These are phyloP conservation scores for Battus philenor DNA, from an alignment of 1,140 invertebrate genomes.

Conservation along the genomic window DNA sequence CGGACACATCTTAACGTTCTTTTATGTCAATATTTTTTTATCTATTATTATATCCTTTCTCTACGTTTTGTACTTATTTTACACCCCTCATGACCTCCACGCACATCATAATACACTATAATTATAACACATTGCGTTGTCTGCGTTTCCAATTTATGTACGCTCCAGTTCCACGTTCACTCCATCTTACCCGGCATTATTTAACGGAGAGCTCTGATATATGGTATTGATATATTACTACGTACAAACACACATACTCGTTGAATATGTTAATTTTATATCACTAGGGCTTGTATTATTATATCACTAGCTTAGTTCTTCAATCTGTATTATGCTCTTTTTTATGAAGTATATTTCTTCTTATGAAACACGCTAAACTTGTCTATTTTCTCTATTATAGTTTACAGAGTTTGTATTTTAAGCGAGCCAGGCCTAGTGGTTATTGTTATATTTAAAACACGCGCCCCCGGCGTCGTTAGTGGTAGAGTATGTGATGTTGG, in stretches of 20 bases:
- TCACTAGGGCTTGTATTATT: conserved; percentile 49
- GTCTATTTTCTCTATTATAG: conserved; percentile 52
- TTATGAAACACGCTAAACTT: conserved; percentile 50
- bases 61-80: conserved; percentile 53
- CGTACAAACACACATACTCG: conserved; percentile 26
- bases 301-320: conserved; percentile 57
- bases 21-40: conserved; percentile 36
- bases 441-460: conserved; percentile 34
- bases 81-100: conserved; percentile 55
- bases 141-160: conserved; percentile 14
- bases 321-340: conserved; percentile 39
- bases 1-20: conserved; percentile 36
- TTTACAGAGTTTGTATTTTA: conserved; percentile 40
- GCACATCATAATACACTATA: conserved; percentile 56
- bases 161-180: conserved; percentile 37
- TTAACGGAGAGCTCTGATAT: conserved; percentile 28
- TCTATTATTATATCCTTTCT: conserved; percentile 34
- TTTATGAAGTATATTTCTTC: conserved; percentile 47
- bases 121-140: conserved; percentile 31
- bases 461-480: conserved; percentile 40
- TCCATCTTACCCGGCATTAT: conserved; percentile 24
- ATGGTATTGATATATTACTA: conserved; percentile 23
- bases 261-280: conserved; percentile 7
- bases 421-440: conserved; percentile 37
- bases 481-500: conserved; percentile 25